Percentiles rank a stretch among this genome's conserved stretches.
Conservation (phyloP, 2,888 invertebrate species). For the Strigamia crassipes region DNA sequence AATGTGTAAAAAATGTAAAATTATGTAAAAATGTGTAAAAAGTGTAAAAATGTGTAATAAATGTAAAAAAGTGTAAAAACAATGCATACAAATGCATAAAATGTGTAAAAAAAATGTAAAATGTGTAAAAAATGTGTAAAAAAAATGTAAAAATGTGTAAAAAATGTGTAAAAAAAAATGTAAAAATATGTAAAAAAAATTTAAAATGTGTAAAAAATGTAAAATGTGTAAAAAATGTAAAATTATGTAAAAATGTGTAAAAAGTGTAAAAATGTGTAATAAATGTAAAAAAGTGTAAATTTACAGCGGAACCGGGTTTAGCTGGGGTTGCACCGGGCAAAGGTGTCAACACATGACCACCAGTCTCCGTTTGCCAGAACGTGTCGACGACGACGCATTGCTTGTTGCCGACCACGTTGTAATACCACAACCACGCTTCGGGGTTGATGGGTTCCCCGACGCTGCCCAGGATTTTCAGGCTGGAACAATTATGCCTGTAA, state of each 20-base stretch:
- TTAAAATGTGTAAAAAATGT: too few species aligned
- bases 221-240: not conserved
- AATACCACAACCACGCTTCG: conserved; percentile 97
- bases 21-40: too few species aligned
- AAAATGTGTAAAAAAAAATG: too few species aligned
- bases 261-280: too few species aligned
- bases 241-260: not conserved
- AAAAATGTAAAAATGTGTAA: too few species aligned
- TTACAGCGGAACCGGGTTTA: conserved; percentile 97
- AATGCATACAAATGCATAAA: too few species aligned
- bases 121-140: too few species aligned
- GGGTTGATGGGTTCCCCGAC: conserved; percentile 99
- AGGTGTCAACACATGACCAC: conserved; percentile 95
- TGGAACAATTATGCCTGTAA: conserved; percentile 69
- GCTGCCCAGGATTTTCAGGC: conserved; percentile 84
- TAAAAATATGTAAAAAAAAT: too few species aligned
- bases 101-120: too few species aligned
- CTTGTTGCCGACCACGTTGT: conserved; percentile 63
- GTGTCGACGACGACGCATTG: conserved; percentile 88
- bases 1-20: not conserved
- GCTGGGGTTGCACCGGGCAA: conserved; percentile 94
- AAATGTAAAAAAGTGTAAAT: too few species aligned
- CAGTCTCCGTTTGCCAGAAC: conserved; percentile 99
- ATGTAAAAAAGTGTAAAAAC: too few species aligned
- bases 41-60: too few species aligned